phyloP scores from a whole-genome alignment of 2,113 vertebrate genomes.

The Cololabis saira region DNA sequence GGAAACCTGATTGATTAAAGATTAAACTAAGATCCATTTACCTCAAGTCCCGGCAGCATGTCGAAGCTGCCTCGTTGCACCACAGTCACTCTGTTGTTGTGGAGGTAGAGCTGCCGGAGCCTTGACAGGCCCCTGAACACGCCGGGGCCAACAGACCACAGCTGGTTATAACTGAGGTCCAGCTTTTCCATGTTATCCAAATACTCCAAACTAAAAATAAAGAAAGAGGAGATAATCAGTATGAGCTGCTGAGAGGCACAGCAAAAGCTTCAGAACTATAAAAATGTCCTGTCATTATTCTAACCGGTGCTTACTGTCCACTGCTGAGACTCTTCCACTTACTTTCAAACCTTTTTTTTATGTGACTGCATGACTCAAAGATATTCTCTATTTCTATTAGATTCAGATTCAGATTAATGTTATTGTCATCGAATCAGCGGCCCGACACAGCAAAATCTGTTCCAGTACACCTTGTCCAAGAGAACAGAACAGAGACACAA shows the following conservation, averaged over 20 bases:
- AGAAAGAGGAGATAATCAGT: neutral
- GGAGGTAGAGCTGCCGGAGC: slow-evolving; percentile 77
- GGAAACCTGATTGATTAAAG: too few relatives aligned
- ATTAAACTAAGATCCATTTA: slow-evolving; percentile 5
- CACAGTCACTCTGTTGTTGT: slow-evolving; percentile 65
- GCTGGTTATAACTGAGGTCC: slow-evolving; percentile 66
- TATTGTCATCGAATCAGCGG: too few relatives aligned
- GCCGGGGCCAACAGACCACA: slow-evolving; percentile 43
- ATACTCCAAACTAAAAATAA: slow-evolving; percentile 60
- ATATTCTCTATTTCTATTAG: too few relatives aligned
- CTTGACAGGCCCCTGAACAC: slow-evolving; percentile 79
- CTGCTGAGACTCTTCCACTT: too few relatives aligned
- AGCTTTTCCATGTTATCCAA: slow-evolving; percentile 75
- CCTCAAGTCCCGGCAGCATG: slow-evolving; percentile 80
- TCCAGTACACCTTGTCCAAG: too few relatives aligned
- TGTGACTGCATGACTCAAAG: too few relatives aligned
- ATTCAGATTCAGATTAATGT: too few relatives aligned
- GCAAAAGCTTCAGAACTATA: neutral
- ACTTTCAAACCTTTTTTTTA: too few relatives aligned
- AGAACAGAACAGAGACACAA: too few relatives aligned
- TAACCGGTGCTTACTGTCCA: too few relatives aligned
- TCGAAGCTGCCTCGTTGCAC: slow-evolving; percentile 72
- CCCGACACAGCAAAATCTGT: too few relatives aligned
- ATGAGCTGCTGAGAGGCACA: neutral
- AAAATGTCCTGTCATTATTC: too few relatives aligned